Percentiles rank a stretch among this genome's conserved stretches.
phyloP scores from a whole-genome alignment of 2,797 vertebrate genomes.

The Xenopus petersii region DNA sequence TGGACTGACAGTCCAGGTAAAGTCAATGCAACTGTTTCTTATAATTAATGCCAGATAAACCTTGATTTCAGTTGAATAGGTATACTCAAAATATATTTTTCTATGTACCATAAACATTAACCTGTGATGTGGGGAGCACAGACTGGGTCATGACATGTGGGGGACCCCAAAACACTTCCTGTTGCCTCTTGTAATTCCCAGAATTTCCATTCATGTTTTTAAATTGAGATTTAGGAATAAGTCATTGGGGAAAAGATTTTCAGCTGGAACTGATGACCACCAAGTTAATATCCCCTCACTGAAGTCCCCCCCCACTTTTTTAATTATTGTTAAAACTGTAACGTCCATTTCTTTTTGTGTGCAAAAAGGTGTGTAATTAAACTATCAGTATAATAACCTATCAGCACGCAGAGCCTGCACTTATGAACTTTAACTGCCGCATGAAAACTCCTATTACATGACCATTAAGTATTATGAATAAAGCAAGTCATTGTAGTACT shows the following conservation, averaged over 20 bases:
- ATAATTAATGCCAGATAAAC: no score
- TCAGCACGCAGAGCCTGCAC: conserved; percentile 73
- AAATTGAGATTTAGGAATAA: neutral
- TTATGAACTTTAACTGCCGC: conserved; percentile 81
- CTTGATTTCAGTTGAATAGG: no score
- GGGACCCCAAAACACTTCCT: no score
- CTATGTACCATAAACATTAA: no score
- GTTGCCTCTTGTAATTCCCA: no score
- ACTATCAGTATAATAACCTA: conserved; percentile 73
- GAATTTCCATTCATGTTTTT: neutral
- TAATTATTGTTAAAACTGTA: conserved; percentile 70
- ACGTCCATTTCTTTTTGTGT: conserved; percentile 76
- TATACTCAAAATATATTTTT: no score
- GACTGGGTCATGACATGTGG: no score
- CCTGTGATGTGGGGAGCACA: no score
- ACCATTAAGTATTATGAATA: conserved; percentile 81
- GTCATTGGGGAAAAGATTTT: neutral
- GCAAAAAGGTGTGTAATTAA: conserved; percentile 83
- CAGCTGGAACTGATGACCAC: conserved; percentile 53
- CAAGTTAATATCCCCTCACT: conserved; percentile 65
- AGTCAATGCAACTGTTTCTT: no score
- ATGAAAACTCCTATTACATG: conserved; percentile 83
- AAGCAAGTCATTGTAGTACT: conserved; percentile 74
- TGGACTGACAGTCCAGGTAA: no score
- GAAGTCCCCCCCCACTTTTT: conserved; percentile 60